These are phyloP conservation scores for Papilio dardanus DNA, from an alignment of 1,140 invertebrate species.

Conservation along the genomic window DNA sequence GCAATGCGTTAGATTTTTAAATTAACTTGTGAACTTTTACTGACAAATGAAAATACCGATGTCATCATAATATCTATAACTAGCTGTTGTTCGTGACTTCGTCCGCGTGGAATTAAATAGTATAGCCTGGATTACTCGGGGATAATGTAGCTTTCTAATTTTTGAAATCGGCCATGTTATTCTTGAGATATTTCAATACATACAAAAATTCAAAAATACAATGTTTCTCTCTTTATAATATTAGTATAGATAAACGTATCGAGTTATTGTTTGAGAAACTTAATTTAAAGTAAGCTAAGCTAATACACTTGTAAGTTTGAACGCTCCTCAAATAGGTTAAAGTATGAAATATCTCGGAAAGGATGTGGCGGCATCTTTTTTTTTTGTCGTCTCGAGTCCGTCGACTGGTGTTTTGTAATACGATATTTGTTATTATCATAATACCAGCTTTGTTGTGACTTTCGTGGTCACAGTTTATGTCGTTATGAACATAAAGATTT, in stretches of 20 bases:
- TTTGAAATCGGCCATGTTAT: no score
- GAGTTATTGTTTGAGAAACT: background rate
- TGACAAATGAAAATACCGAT: no score
- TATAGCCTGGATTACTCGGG: no score
- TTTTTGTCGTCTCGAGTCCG: conserved; percentile 39
- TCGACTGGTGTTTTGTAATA: conserved; percentile 32
- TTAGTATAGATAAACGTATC: background rate
- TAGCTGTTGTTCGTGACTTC: no score
- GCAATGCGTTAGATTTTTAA: no score
- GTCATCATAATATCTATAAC: no score
- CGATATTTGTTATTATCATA: conserved; percentile 34
- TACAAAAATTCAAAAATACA: no score
- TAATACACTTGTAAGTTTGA: conserved; percentile 8
- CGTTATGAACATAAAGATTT: conserved; percentile 22
- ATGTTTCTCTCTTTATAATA: no score
- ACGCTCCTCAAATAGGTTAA: conserved; percentile 41
- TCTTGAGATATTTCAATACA: no score
- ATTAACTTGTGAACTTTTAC: no score
- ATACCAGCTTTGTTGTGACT: conserved; percentile 25
- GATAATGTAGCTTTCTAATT: no score
- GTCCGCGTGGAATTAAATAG: no score
- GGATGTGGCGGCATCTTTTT: conserved; percentile 44
- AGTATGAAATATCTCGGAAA: conserved; percentile 39
- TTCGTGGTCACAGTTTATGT: conserved; percentile 17
- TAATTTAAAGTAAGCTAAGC: background rate